phyloP scores from a whole-genome alignment of 2,113 vertebrate genomes.

The Ceuthmochares aereus region DNA sequence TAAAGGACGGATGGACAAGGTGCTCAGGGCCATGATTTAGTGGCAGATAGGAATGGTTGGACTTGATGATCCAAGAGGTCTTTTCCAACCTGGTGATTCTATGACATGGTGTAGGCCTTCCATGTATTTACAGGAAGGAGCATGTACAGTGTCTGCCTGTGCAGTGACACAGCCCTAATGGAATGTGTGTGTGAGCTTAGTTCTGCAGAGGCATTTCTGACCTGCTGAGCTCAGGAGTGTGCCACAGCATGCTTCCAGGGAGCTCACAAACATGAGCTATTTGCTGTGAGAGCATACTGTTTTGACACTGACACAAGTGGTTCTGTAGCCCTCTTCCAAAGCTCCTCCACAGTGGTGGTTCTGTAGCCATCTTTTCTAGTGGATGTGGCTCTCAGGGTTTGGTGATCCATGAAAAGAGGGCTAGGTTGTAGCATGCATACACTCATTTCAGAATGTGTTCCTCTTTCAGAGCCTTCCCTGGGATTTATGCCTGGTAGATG shows the following conservation, averaged over 20 bases:
- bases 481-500: neutral
- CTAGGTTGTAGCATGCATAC: neutral
- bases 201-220: neutral
- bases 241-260: neutral
- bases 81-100: no score
- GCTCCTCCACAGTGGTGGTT: accelerated
- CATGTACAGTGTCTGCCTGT: accelerated
- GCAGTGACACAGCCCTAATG: neutral
- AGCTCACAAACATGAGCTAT: neutral
- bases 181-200: neutral
- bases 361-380: neutral
- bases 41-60: no score
- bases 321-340: accelerated
- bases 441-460: accelerated
- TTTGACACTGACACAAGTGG: accelerated
- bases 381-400: neutral
- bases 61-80: no score
- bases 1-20: no score
- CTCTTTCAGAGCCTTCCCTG: neutral
- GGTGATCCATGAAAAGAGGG: neutral
- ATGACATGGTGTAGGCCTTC: accelerated
- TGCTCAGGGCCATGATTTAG: no score
- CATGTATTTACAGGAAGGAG: neutral
- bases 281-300: accelerated
- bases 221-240: neutral